phyloP scores from a whole-genome alignment of 2,113 vertebrate species.

The Tachysurus vachellii region DNA sequence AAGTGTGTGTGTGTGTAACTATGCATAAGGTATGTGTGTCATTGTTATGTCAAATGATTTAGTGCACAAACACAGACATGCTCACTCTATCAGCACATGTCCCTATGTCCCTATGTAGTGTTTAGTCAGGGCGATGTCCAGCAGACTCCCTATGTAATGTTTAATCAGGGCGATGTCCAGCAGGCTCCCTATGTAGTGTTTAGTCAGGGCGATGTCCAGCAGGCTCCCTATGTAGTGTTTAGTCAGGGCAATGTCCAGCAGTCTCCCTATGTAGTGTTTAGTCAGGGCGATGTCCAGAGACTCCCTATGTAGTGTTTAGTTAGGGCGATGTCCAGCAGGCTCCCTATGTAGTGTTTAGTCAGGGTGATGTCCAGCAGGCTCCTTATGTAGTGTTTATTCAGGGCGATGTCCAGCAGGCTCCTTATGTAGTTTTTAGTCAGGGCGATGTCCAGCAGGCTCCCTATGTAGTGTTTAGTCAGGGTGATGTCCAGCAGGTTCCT shows the following conservation, averaged over 20 bases:
- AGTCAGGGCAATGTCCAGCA: no score
- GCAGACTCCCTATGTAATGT: background rate
- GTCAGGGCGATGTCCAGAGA: background rate
- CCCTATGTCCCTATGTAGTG: background rate
- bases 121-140: background rate
- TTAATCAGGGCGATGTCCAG: no score
- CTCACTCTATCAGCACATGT: background rate
- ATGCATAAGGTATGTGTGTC: background rate
- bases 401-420: background rate
- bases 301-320: background rate
- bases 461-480: background rate
- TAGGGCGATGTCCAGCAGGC: background rate
- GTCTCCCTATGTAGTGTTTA: background rate
- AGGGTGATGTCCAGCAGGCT: background rate
- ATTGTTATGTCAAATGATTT: conserved; percentile 4
- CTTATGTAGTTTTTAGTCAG: background rate
- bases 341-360: background rate
- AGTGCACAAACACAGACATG: background rate
- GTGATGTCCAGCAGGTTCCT: background rate
- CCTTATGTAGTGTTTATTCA: background rate
- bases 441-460: background rate
- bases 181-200: no score
- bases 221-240: no score
- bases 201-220: no score
- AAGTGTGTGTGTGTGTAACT: background rate